phyloP scores from a whole-genome alignment of 2,888 invertebrate species.

The Oegoconia quadripuncta region DNA sequence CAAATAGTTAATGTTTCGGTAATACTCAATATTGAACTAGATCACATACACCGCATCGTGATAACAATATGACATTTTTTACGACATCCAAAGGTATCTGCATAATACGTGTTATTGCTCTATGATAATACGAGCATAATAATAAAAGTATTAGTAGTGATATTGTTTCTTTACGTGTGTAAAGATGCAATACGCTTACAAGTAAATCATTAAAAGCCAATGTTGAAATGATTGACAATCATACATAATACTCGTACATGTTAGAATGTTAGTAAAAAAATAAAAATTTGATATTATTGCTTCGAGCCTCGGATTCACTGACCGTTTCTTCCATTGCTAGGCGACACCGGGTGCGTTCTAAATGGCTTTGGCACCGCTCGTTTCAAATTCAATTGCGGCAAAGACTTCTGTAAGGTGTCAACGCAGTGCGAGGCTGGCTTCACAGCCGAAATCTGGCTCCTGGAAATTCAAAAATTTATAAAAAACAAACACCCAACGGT shows the following conservation, averaged over 20 bases:
- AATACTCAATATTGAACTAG: too few species aligned
- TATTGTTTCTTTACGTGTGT: too few species aligned
- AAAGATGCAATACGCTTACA: background rate
- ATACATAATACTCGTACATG: background rate
- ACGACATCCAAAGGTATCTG: too few species aligned
- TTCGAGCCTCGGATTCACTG: too few species aligned
- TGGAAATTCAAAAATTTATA: constrained; percentile 21
- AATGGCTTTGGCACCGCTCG: constrained; percentile 28
- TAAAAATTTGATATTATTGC: constrained; percentile 1
- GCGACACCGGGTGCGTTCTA: constrained; percentile 34
- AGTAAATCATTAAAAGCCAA: background rate
- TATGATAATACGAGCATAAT: too few species aligned
- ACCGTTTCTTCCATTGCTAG: constrained; percentile 40
- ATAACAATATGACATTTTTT: too few species aligned
- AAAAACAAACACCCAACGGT: constrained; percentile 35
- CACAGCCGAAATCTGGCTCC: constrained; percentile 47
- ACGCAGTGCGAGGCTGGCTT: constrained; percentile 72
- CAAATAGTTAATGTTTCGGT: too few species aligned
- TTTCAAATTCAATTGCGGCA: constrained; percentile 45
- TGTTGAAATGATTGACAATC: background rate
- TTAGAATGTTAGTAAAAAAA: background rate
- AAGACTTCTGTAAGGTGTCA: constrained; percentile 56
- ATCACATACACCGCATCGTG: too few species aligned
- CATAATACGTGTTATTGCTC: too few species aligned
- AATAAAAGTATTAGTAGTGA: too few species aligned